Conservation (phyloP, 1,140 invertebrate species). For the Drosophila paulistorum region DNA sequence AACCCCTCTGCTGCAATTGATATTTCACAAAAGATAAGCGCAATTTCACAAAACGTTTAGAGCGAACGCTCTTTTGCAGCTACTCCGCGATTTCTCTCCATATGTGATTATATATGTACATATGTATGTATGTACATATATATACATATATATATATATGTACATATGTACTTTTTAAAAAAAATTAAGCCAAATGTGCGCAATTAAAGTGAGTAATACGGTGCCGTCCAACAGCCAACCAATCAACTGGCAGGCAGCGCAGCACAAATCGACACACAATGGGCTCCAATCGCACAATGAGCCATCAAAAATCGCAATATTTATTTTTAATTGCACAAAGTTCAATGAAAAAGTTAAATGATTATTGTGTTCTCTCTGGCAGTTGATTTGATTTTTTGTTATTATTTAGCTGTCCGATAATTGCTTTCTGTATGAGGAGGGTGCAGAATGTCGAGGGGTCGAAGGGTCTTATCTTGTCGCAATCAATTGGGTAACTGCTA, state of each 20-base stretch:
- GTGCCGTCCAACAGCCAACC: slow-evolving; percentile 42
- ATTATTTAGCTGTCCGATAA: slow-evolving; percentile 23
- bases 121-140: background rate
- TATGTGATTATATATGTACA: background rate
- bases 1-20: slow-evolving; percentile 59
- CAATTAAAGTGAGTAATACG: slow-evolving; percentile 77
- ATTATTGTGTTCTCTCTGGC: slow-evolving; percentile 8
- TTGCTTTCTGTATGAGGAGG: slow-evolving; percentile 20
- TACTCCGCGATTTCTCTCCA: slow-evolving; percentile 62
- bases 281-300: slow-evolving; percentile 59
- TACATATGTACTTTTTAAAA: slow-evolving; percentile 52
- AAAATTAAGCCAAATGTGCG: slow-evolving; percentile 77
- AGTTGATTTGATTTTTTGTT: background rate
- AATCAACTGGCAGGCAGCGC: slow-evolving; percentile 8
- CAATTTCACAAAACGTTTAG: slow-evolving; percentile 76
- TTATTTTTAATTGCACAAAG: slow-evolving; percentile 55
- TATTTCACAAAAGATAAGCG: slow-evolving; percentile 77
- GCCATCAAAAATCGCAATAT: slow-evolving; percentile 67
- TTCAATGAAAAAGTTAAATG: slow-evolving; percentile 40
- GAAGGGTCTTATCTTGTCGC: slow-evolving; percentile 12
- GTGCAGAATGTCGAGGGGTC: background rate
- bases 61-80: slow-evolving; percentile 37
- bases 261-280: slow-evolving; percentile 48
- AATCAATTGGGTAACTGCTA: slow-evolving; percentile 13
- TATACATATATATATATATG: slow-evolving; percentile 14